Conservation (phyloP, 37 sponge, comb jelly and placozoan genomes). For the Diacarnus erythraeanus region DNA sequence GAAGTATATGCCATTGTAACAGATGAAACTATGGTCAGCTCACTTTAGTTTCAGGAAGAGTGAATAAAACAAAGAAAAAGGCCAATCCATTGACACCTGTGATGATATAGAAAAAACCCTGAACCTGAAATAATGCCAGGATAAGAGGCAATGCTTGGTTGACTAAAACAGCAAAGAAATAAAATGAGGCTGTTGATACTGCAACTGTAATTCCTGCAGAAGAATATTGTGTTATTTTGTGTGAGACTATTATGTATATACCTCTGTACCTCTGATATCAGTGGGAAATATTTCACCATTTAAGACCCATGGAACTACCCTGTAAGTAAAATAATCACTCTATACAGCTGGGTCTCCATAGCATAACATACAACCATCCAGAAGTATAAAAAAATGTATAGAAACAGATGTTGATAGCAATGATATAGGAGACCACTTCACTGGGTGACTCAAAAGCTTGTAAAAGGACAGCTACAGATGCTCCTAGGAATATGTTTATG, state of each 20-base stretch:
- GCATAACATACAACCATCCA: background rate
- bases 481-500: background rate
- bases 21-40: background rate
- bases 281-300: background rate
- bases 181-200: background rate
- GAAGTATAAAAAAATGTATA: background rate
- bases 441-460: background rate
- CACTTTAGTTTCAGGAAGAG: constrained; percentile 21
- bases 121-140: background rate
- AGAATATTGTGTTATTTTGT: background rate
- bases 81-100: background rate
- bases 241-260: background rate
- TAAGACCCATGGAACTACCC: background rate
- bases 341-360: no score
- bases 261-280: background rate
- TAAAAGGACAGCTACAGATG: background rate
- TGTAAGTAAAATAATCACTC: background rate
- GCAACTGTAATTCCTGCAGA: background rate
- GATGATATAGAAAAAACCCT: constrained; percentile 4
- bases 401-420: background rate
- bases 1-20: background rate
- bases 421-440: background rate
- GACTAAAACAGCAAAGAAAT: background rate
- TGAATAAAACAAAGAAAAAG: background rate
- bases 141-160: background rate